A percentile compares a stretch with the other conserved stretches of the same genome.
Conservation (phyloP, 2,113 vertebrate species). For the Penelope pileata region DNA sequence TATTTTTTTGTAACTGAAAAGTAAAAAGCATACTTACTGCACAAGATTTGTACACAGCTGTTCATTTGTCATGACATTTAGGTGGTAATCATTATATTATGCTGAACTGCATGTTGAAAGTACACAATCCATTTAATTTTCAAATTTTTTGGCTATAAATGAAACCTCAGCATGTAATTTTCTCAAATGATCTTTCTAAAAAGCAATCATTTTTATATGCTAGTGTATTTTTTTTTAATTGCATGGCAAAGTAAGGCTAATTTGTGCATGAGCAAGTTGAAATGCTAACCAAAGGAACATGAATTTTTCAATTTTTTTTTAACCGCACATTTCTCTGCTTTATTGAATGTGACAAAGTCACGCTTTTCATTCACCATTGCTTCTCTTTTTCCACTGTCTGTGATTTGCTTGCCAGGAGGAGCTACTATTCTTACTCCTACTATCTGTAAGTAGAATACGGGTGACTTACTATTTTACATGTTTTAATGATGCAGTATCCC, state of each 20-base stretch:
- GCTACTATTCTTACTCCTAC: slow-evolving; percentile 99
- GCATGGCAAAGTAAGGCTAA: slow-evolving; percentile 85
- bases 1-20: slow-evolving; percentile 64
- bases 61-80: slow-evolving; percentile 79
- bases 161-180: slow-evolving; percentile 83
- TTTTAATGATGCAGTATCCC: slow-evolving; percentile 99
- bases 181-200: slow-evolving; percentile 69
- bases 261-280: slow-evolving; percentile 82
- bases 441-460: slow-evolving; percentile 99
- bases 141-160: slow-evolving; percentile 72
- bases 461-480: slow-evolving; percentile 82
- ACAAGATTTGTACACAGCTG: slow-evolving; percentile 76
- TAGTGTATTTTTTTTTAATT: slow-evolving; percentile 78
- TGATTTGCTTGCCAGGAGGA: slow-evolving; percentile 99
- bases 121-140: slow-evolving; percentile 78
- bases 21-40: slow-evolving; percentile 56
- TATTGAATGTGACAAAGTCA: slow-evolving; percentile 89
- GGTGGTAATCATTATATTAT: slow-evolving; percentile 71
- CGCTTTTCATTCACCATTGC: slow-evolving; percentile 97
- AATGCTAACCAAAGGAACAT: slow-evolving; percentile 80
- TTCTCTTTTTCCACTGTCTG: slow-evolving; percentile 97
- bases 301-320: slow-evolving; percentile 77
- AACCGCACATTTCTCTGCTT: slow-evolving; percentile 89
- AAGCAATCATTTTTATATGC: slow-evolving; percentile 74
- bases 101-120: slow-evolving; percentile 81